Base-by-base conservation (phyloP, 2,888 invertebrate genomes). In the Lepidocyrtinus sp. region DNA sequence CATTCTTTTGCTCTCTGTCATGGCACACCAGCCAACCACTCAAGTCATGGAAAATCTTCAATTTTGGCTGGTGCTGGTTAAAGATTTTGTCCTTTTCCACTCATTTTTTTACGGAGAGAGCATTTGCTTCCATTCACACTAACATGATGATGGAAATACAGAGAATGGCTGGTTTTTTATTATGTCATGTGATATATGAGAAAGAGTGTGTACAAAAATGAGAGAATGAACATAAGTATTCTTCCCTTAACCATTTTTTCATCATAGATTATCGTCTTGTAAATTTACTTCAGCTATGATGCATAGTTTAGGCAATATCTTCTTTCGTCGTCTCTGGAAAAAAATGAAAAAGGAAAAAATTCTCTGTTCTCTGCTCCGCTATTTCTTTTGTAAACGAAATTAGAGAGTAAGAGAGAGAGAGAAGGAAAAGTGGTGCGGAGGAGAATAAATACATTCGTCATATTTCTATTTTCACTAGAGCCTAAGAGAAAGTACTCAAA, bases 381-480 rank as follows among this genome's bases (percentile, higher is more conserved):
- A 25, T 75, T 69, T 46, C 63, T 68, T 55, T 75, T 75, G 61
- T 75, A 27, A 75, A 67, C 55, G 69, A 75, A 75, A 75, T 75
- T 68, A 70, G 67, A 72, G 24, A 25, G 36, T 24, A 45, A 27
- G 9, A 27, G 46, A 1, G 36, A 21, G 12, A 24, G 63, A 69
- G 45, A 25, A 63, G 26, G 65, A 65, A 72, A 78, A 78, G 62
- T 63, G 68, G 63, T 68, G 78, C 62, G 61, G 46, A 68, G 77
- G n/a, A n/a, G n/a, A n/a, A n/a, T n/a, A n/a, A 61, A 68, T 72
- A 72, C 73, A 78, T 71, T 77, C 71, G 71, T 77, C 77, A 72
- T 77, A 70, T 78, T 72, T 78, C 61, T 78, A 78, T 78, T 73
- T 77, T 67, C 67, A 67, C 71, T 61, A 65, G 71, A 55, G 61